Evolutionary conservation across 2,888 invertebrate species (phyloP).

Genomic region (Synanthedon vespiformis): DNA sequence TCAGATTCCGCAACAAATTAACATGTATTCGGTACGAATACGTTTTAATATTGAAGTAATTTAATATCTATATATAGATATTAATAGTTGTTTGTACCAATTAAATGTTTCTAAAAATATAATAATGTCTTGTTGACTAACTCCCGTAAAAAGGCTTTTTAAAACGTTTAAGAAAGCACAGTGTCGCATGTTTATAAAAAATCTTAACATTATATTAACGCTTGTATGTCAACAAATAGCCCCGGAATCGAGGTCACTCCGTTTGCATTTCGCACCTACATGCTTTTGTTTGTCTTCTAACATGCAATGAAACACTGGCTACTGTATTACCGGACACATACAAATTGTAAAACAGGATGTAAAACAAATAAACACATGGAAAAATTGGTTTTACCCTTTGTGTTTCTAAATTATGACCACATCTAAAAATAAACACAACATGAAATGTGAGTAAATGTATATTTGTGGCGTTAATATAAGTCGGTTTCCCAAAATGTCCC

Average conservation of each 20-base stretch:
- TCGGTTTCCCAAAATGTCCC: no score
- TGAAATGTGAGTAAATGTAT: no score
- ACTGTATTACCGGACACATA: neutral
- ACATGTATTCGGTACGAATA: constrained; percentile 68
- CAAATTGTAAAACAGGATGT: neutral
- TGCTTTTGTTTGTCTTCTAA: constrained; percentile 20
- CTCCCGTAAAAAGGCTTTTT: no score
- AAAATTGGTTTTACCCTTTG: no score
- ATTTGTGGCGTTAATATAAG: no score
- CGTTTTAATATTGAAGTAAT: constrained; percentile 56
- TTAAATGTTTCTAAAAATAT: no score
- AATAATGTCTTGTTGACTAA: no score
- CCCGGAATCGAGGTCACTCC: constrained; percentile 24
- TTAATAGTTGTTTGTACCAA: no score
- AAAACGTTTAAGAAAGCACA: no score
- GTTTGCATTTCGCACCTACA: constrained; percentile 24
- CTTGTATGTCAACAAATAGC: neutral
- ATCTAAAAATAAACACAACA: no score
- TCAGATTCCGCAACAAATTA: constrained; percentile 70
- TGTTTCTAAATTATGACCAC: no score
- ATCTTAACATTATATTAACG: neutral
- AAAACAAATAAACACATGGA: neutral
- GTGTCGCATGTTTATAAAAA: neutral
- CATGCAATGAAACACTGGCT: neutral
- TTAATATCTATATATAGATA: constrained; percentile 20